These are phyloP conservation scores for Patiria pectinifera DNA, from an alignment of 53 echinoderm and acorn worm species.

Conservation along the genomic window DNA sequence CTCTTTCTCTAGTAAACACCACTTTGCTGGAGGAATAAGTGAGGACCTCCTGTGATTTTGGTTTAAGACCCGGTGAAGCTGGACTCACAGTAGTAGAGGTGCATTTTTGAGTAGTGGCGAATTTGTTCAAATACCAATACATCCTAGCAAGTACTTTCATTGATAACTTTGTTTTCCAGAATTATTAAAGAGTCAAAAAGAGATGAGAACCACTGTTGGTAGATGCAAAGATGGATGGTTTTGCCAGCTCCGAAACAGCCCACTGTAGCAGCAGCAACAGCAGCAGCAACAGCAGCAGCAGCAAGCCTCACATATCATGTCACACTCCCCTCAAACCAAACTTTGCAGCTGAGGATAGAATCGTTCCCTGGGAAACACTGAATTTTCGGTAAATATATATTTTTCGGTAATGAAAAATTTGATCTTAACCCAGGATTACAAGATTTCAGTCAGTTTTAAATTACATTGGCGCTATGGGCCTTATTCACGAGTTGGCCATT, in stretches of 20 bases:
- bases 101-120: no score
- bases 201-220: background rate
- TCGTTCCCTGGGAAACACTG: conserved; percentile 36
- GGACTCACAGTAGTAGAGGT: no score
- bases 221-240: background rate
- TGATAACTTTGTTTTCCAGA: background rate
- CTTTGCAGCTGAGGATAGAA: background rate
- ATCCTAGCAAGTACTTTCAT: background rate
- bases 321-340: conserved; percentile 36
- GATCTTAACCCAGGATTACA: no score
- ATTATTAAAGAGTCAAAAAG: background rate
- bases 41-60: no score
- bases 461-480: no score
- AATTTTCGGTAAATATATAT: conserved; percentile 6
- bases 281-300: background rate
- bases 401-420: no score
- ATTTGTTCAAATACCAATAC: no score
- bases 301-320: conserved; percentile 48
- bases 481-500: no score
- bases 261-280: background rate
- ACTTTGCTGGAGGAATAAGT: no score
- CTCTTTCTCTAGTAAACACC: no score
- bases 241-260: background rate
- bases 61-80: no score
- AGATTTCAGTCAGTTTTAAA: no score